Conservation (phyloP, 2,888 invertebrate species). For the Eustalomyia histrio region DNA sequence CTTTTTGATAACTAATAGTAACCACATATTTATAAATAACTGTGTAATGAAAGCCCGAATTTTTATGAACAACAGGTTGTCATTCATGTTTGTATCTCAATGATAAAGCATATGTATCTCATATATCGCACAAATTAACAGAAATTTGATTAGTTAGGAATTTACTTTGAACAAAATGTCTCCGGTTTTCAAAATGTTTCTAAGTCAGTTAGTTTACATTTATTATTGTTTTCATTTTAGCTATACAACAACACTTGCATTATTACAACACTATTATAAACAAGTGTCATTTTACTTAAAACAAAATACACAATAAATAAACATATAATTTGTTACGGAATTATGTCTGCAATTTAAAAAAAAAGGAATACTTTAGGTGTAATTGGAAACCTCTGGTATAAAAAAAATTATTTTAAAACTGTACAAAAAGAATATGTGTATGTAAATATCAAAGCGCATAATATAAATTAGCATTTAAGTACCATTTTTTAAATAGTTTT, state of each 20-base stretch:
- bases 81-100: constrained; percentile 13
- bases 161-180: constrained; percentile 14
- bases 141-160: constrained; percentile 19
- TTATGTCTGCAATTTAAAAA: constrained; percentile 32
- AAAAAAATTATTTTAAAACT: background rate
- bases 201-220: constrained; percentile 22
- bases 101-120: constrained; percentile 6
- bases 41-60: background rate
- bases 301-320: constrained; percentile 14
- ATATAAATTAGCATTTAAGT: background rate
- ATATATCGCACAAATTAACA: background rate
- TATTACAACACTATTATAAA: constrained; percentile 16
- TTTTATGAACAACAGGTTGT: constrained; percentile 27
- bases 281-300: constrained; percentile 50
- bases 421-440: background rate
- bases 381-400: constrained; percentile 8
- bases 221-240: background rate
- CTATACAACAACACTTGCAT: background rate
- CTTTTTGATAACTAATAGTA: constrained; percentile 13
- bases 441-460: background rate
- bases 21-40: background rate
- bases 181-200: constrained; percentile 28
- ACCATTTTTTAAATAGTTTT: background rate
- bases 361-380: background rate
- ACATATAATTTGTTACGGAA: constrained; percentile 1